These are phyloP conservation scores for Megaustenia siamemsis DNA, from an alignment of 2,888 invertebrate genomes.

Conservation along the genomic window DNA sequence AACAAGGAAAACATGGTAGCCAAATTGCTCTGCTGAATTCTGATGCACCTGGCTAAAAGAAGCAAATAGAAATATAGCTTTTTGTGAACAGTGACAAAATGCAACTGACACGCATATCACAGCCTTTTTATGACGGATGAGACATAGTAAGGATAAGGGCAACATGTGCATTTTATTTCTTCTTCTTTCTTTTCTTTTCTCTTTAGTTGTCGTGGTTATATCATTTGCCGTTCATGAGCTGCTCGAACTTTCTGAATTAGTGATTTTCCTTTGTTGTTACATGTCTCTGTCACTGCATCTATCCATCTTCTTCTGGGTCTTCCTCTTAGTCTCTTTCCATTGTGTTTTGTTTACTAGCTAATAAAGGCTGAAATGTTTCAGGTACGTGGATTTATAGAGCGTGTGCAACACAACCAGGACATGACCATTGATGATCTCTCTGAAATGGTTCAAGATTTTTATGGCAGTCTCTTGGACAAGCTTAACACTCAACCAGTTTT, in stretches of 20 bases:
- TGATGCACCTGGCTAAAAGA: too few species aligned
- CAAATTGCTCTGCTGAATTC: too few species aligned
- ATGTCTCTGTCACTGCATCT: too few species aligned
- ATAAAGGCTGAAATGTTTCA: background rate
- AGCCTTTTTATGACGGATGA: too few species aligned
- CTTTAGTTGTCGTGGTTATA: background rate
- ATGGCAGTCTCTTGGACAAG: constrained; percentile 88
- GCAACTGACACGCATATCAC: too few species aligned
- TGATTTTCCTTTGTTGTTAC: too few species aligned
- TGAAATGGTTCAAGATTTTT: constrained; percentile 93
- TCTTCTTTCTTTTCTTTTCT: background rate
- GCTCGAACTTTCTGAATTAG: too few species aligned
- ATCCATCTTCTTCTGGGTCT: too few species aligned
- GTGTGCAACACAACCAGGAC: constrained; percentile 80
- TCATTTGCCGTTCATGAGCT: too few species aligned
- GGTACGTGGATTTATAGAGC: constrained; percentile 82
- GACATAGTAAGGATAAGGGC: background rate
- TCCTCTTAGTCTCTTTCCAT: background rate
- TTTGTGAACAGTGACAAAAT: too few species aligned
- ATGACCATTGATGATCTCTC: constrained; percentile 84
- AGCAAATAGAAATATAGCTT: too few species aligned
- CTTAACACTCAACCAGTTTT: constrained; percentile 83
- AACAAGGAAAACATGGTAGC: too few species aligned
- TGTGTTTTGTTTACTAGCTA: background rate
- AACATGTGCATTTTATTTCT: background rate